phyloP scores from a whole-genome alignment of 2,797 vertebrate species.

The Accipiter superciliosus region DNA sequence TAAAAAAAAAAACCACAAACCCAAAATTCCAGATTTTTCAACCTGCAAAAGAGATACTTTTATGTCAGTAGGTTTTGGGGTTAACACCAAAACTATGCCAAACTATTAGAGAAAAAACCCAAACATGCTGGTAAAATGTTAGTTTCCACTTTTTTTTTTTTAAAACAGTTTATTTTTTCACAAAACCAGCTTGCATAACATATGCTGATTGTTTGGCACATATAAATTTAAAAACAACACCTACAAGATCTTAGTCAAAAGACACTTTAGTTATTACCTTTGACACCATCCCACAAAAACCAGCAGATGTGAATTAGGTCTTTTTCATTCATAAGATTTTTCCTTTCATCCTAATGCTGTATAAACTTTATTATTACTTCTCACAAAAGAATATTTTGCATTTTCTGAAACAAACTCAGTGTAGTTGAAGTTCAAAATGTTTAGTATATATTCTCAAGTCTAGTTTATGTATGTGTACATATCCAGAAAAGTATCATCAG shows the following conservation, averaged over 20 bases:
- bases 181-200: neutral
- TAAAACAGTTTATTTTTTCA: neutral
- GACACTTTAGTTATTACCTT: neutral
- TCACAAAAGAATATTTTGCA: neutral
- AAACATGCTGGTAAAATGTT: neutral
- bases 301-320: neutral
- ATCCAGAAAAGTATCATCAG: neutral
- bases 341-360: neutral
- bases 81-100: neutral
- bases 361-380: neutral
- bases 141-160: neutral
- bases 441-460: neutral
- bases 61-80: too few relatives aligned
- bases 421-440: neutral
- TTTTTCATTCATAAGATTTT: neutral
- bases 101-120: neutral
- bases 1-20: neutral
- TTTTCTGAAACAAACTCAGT: neutral
- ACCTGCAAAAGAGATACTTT: neutral
- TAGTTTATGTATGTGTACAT: neutral
- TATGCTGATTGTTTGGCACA: neutral
- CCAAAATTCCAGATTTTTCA: neutral
- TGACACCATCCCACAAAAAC: neutral
- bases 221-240: neutral
- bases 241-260: neutral